Percentiles rank a stretch among this genome's conserved stretches.
Evolutionary conservation across 1,140 invertebrate species (phyloP).

Genomic region (Chymomyza costata): DNA sequence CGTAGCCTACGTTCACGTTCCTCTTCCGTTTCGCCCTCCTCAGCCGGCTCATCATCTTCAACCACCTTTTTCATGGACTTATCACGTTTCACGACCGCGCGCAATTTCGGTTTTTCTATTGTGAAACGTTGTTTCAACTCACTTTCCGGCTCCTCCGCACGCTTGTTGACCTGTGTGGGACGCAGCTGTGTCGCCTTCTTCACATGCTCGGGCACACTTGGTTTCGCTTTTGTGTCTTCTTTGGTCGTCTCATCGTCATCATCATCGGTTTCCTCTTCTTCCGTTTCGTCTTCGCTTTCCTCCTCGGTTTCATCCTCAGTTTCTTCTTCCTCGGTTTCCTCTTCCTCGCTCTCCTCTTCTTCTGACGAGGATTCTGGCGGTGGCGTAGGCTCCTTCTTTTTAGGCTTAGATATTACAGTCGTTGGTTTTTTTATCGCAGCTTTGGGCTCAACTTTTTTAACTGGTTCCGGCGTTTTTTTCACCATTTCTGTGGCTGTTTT

Average conservation of each 20-base stretch:
- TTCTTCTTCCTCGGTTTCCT: conserved; percentile 50
- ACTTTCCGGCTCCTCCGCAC: conserved; percentile 52
- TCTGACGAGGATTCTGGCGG: conserved; percentile 61
- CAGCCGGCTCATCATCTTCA: conserved; percentile 62
- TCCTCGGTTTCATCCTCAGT: conserved; percentile 47
- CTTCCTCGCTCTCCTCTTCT: conserved; percentile 52
- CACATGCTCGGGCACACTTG: conserved; percentile 59
- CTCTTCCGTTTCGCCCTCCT: conserved; percentile 67
- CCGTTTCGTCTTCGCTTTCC: conserved; percentile 36
- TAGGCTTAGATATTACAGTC: conserved; percentile 4
- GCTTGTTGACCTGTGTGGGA: conserved; percentile 57
- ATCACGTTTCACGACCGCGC: conserved; percentile 67
- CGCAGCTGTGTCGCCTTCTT: conserved; percentile 56
- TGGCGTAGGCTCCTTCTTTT: conserved; percentile 66
- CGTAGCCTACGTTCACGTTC: conserved; percentile 60
- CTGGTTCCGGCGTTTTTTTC: conserved; percentile 37
- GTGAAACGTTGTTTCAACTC: conserved; percentile 71
- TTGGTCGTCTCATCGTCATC: conserved; percentile 41
- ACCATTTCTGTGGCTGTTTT: conserved; percentile 13
- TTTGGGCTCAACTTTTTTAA: conserved; percentile 39
- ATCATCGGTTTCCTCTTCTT: conserved; percentile 36
- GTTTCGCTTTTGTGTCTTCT: too few relatives aligned
- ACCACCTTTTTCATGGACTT: conserved; percentile 68
- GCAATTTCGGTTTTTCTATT: conserved; percentile 70
- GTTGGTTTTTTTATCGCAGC: conserved; percentile 31